Base-by-base conservation (phyloP, 2,888 invertebrate species). In the Copidosoma aretas region DNA sequence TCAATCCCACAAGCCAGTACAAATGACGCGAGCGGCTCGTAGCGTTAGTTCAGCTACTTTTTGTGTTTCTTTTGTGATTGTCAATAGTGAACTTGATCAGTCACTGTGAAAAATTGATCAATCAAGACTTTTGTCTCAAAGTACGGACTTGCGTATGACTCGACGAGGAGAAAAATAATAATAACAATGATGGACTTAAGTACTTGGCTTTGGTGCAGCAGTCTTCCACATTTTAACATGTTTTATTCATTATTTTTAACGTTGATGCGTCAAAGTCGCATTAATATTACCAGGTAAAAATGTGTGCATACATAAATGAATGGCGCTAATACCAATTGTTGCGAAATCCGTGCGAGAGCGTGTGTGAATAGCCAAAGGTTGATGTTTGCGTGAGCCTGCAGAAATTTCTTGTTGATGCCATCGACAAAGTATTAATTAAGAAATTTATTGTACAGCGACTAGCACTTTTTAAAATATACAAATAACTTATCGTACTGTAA, bases 1-100 rank as follows among this genome's bases (percentile, higher is more conserved):
- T 64, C 74, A 14, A 67, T 76, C 24, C 77, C 79, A 73, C 71
- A 75, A 46, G 61, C 76, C 70, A 79, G 81, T 72, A 77, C 75
- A 67, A 76, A 79, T 21, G 72, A 74, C 17, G 61, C 65, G 39
- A 69, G 77, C 39, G 77, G 78, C 67, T 80, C 76, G 76, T 82
- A 82, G 78, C 77, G 70, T 67, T 77, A 77, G 74, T 70, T 46
- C 17, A 62, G 49, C 19, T 51, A 15, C 21, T 63, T 64, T 39
- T 58, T 67, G 54, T 69, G 58, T 69, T 62, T 69, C 14, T 58
- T 69, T 69, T 71, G 71, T 71, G 64, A 71, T 71, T 71, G 69
- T 67, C 69, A 69, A 69, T 57, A 68, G 63, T 14, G 58, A 57
- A 24, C 41, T 10, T 43, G 1, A 15, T 25, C 32, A 57, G 60